These are phyloP conservation scores for Camponotus fellah DNA, from an alignment of 2,888 invertebrate genomes.

Conservation along the genomic window DNA sequence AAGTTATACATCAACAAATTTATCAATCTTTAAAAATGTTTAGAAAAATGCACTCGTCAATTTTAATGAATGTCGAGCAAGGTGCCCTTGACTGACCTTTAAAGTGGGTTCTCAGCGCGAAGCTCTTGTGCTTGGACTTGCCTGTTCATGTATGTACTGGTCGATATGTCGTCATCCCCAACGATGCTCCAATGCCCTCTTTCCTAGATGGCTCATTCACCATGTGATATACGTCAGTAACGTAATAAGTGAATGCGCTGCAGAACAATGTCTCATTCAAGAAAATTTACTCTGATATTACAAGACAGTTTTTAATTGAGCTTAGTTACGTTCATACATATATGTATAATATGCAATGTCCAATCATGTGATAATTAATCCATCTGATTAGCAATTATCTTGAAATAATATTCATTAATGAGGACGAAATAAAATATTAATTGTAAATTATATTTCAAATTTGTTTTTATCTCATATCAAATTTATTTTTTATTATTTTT, in stretches of 20 bases:
- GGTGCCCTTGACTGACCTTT: slow-evolving; percentile 82
- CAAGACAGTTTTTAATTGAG: not conserved
- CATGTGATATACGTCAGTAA: slow-evolving; percentile 56
- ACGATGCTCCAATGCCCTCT: slow-evolving; percentile 41
- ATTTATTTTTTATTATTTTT: no score
- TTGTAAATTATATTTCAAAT: not conserved
- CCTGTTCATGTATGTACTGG: slow-evolving; percentile 54
- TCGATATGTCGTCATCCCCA: slow-evolving; percentile 76
- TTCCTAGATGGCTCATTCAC: slow-evolving; percentile 56
- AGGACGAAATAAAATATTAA: not conserved
- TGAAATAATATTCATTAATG: not conserved
- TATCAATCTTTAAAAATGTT: slow-evolving; percentile 53
- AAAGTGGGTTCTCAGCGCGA: slow-evolving; percentile 76
- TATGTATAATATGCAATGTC: not conserved
- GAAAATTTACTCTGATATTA: not conserved
- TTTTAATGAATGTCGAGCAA: slow-evolving; percentile 78
- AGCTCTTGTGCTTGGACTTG: slow-evolving; percentile 44
- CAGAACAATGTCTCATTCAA: not conserved
- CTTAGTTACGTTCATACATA: not conserved
- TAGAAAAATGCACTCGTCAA: slow-evolving; percentile 40
- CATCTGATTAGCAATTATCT: not conserved
- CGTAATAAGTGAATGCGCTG: slow-evolving; percentile 18
- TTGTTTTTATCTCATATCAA: no score
- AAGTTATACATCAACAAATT: slow-evolving; percentile 2
- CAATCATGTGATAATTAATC: not conserved